Conservation (phyloP, 1,140 invertebrate genomes). For the Lamellibrachia luymesi region DNA sequence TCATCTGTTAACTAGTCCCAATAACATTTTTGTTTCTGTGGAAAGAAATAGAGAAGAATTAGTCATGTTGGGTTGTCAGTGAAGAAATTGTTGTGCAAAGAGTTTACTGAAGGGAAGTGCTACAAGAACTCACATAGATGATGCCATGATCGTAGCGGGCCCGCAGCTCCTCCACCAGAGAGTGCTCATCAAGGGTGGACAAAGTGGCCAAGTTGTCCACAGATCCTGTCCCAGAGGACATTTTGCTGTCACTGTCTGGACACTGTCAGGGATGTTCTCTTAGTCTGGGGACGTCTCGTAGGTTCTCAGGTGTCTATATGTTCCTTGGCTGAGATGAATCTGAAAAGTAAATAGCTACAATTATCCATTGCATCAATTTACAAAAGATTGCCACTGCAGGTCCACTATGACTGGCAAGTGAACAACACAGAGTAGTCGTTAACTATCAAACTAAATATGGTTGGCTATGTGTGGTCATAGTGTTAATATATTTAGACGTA, state of each 20-base stretch:
- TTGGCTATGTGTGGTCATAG: no score
- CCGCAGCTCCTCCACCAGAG: conserved; percentile 49
- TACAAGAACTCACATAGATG: conserved; percentile 52
- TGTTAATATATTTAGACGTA: no score
- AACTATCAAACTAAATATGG: no score
- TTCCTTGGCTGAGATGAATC: background rate
- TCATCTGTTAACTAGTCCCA: no score
- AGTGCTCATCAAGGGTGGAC: conserved; percentile 49
- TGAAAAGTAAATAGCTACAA: background rate
- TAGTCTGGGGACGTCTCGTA: background rate
- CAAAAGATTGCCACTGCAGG: no score
- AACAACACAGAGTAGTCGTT: no score
- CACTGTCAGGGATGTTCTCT: background rate
- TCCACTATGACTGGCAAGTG: no score
- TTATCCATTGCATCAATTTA: no score
- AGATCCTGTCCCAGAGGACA: conserved; percentile 29
- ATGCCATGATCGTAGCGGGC: conserved; percentile 44
- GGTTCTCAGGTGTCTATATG: background rate
- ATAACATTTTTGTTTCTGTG: no score
- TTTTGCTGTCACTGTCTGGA: background rate
- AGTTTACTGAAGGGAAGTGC: background rate
- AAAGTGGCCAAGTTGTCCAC: conserved; percentile 51
- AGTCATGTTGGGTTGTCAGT: background rate
- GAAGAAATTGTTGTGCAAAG: background rate
- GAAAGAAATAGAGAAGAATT: no score